Evolutionary conservation across 2,113 vertebrate genomes (phyloP).

Genomic region (Okapia johnstoni): DNA sequence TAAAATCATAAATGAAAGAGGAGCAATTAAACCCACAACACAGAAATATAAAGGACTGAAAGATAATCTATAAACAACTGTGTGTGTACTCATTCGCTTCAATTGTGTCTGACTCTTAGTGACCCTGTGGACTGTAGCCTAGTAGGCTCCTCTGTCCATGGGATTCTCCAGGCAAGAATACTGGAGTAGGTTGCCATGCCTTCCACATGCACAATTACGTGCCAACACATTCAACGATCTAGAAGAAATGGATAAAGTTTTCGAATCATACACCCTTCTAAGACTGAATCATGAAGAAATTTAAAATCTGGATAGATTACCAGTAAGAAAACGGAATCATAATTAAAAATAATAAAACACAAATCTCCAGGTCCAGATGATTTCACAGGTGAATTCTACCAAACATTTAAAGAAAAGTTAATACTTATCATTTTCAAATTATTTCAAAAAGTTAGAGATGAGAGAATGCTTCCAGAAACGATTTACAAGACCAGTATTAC

Average conservation of each 20-base stretch:
- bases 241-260: neutral
- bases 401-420: neutral
- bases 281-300: neutral
- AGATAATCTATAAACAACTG: neutral
- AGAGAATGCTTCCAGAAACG: neutral
- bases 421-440: neutral
- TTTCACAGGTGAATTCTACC: neutral
- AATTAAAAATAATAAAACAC: neutral
- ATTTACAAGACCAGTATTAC: neutral
- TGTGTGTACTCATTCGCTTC: neutral
- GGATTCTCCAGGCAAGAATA: neutral
- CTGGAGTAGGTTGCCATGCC: neutral
- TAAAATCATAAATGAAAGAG: neutral
- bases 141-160: neutral
- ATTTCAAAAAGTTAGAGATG: neutral
- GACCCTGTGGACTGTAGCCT: neutral
- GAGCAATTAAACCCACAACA: neutral
- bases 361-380: neutral
- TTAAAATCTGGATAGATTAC: neutral
- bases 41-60: neutral
- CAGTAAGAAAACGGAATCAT: neutral
- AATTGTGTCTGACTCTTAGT: neutral
- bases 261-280: neutral
- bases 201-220: rapidly evolving
- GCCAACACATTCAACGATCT: neutral